Evolutionary conservation across 2,888 invertebrate genomes (phyloP).

Genomic region (Parnassius apollo): DNA sequence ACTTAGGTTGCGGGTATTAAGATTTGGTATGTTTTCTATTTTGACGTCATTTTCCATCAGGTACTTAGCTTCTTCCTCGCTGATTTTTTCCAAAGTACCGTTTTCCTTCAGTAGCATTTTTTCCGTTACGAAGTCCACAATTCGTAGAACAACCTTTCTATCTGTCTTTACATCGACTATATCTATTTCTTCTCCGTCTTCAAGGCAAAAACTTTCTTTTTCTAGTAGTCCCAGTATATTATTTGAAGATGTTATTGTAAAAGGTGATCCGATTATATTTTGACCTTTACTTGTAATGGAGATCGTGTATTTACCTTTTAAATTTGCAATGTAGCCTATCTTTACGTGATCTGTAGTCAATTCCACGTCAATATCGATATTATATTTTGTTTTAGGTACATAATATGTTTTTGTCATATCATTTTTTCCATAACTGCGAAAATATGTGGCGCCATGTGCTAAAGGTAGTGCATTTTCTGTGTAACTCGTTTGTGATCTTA

Average conservation of each 20-base stretch:
- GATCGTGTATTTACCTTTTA: constrained; percentile 80
- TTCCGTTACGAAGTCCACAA: constrained; percentile 79
- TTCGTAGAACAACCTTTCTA: constrained; percentile 73
- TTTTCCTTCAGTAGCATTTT: constrained; percentile 80
- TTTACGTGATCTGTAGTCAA: constrained; percentile 71
- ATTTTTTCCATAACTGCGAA: constrained; percentile 68
- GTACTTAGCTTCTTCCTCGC: constrained; percentile 65
- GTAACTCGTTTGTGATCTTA: constrained; percentile 57
- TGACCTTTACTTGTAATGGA: constrained; percentile 79
- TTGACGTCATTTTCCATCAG: constrained; percentile 55
- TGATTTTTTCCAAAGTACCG: constrained; percentile 71
- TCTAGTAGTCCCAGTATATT: constrained; percentile 60
- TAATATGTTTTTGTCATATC: constrained; percentile 73
- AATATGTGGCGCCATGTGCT: constrained; percentile 68
- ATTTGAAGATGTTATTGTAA: constrained; percentile 67
- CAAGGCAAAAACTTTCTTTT: constrained; percentile 62
- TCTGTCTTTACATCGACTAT: constrained; percentile 69
- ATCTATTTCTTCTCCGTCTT: constrained; percentile 74
- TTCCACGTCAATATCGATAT: constrained; percentile 76
- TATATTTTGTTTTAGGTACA: constrained; percentile 72
- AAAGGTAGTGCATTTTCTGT: constrained; percentile 68
- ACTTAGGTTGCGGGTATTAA: constrained; percentile 32
- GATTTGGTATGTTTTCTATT: constrained; percentile 29
- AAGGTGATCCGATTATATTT: constrained; percentile 82
- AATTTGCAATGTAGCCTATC: constrained; percentile 72